Conservation (phyloP, 2,888 invertebrate genomes). For the Nebria salina region DNA sequence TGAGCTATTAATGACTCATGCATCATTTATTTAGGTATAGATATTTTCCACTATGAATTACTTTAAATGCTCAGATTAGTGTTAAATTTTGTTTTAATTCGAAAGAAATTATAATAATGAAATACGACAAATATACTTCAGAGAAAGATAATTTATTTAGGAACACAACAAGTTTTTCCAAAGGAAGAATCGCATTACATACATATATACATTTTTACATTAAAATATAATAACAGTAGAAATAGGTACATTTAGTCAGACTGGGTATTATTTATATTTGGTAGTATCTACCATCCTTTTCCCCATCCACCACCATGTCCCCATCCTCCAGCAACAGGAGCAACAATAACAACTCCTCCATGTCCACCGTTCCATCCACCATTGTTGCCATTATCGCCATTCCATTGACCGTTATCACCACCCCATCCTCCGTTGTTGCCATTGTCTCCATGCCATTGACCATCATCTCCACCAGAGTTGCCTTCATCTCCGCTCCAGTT, state of each 20-base stretch:
- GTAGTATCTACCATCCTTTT: neutral
- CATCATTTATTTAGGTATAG: too few relatives aligned
- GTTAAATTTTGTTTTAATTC: too few relatives aligned
- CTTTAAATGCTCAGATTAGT: too few relatives aligned
- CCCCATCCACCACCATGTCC: conserved; percentile 25
- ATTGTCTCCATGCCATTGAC: conserved; percentile 53
- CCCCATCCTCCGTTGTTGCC: conserved; percentile 54
- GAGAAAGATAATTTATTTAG: neutral
- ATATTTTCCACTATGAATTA: too few relatives aligned
- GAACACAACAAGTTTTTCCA: neutral
- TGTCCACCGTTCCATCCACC: conserved; percentile 49
- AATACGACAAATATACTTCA: neutral
- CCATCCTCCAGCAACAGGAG: conserved; percentile 49
- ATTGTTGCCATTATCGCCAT: conserved; percentile 49
- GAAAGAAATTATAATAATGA: too few relatives aligned
- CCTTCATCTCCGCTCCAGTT: conserved; percentile 3
- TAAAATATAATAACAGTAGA: neutral
- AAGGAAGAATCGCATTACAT: neutral
- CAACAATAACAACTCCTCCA: conserved; percentile 11
- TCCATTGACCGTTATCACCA: conserved; percentile 51
- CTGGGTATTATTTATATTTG: neutral
- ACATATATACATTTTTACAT: neutral
- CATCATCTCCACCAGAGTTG: neutral
- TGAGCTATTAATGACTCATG: too few relatives aligned
- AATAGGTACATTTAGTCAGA: neutral